Evolutionary conservation across 2,888 invertebrate genomes (phyloP), one percentile per base, ranked within the genome.

Genomic region (Synanthedon tipuliformis): DNA sequence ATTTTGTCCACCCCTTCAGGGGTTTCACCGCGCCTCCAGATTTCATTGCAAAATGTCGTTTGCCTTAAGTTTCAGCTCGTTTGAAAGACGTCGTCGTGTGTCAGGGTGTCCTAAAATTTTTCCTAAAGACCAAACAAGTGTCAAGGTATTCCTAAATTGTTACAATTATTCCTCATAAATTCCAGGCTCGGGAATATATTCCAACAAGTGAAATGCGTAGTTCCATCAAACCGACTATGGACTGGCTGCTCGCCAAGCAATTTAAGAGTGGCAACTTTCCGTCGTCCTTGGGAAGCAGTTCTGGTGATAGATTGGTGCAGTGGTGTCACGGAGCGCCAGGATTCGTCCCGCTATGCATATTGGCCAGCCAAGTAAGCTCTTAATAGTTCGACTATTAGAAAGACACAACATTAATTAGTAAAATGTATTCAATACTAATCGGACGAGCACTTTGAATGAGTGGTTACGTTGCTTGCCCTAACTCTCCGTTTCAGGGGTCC

Each of bases 311-410:
- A 75, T 88, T 96, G 57, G 91, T 97, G 16, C 97, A 97, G 66
- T 97, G 96, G 96, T 97, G 97, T 79, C 96, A 97, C 73, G 97
- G 97, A n/a, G 95, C 96, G 18, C 95, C 96, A 15, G 96, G 96
- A 45, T 93, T 94, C 82, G 89, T 94, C 12, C 90, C 92, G 62
- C 79, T 94, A 62, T 93, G 91, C 61, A 76, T 89, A 58, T 78
- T 90, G 60, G 93, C 94, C 48, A 88, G 90, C 67, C 85, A 92
- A 88, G 93, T 94, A 75, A 56, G 18, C 45, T 13, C 23, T 34
- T 34, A 34, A 10, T 34, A 23, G 23, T 5, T 23, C 23, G 23
- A 23, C 23, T 23, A 23, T 3, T 4, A 23, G 23, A 5, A 23
- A 2, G 2, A 23, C 23, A 23, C 4, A 23, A 23, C 23, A 3